Evolutionary conservation across 2,888 invertebrate species (phyloP).

Genomic region (Exocentrus adspersus): DNA sequence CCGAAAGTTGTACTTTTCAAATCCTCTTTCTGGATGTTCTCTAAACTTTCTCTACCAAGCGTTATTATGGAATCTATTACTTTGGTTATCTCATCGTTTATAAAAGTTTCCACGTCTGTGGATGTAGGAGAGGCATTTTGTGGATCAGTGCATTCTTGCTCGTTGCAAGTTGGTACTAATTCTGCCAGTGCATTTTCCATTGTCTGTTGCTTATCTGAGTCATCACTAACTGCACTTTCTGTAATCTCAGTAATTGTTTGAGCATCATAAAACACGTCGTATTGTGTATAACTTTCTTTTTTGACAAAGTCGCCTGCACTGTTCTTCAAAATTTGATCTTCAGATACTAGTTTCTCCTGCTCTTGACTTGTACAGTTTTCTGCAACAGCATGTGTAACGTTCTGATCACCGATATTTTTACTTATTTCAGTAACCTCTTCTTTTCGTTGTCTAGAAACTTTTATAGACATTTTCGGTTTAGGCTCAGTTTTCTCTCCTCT

Average conservation of each 20-base stretch:
- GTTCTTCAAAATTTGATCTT: conserved; percentile 4
- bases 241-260: background rate
- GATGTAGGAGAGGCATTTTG: background rate
- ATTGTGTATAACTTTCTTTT: background rate
- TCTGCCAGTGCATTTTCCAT: background rate
- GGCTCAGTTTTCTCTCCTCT: background rate
- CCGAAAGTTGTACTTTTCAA: background rate
- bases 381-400: background rate
- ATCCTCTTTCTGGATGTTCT: background rate
- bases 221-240: background rate
- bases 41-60: background rate
- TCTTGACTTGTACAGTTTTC: background rate
- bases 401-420: conserved; percentile 7
- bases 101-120: background rate
- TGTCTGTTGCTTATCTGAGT: background rate
- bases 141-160: background rate
- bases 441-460: background rate
- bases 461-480: background rate
- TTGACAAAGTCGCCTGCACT: conserved; percentile 21
- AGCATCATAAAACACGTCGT: background rate
- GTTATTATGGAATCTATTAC: background rate
- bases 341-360: background rate
- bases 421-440: background rate
- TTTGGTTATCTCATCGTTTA: background rate
- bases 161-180: background rate